These are phyloP conservation scores for Apostichopus californicus DNA, from an alignment of 35 echinoderm and acorn worm genomes.

Conservation along the genomic window DNA sequence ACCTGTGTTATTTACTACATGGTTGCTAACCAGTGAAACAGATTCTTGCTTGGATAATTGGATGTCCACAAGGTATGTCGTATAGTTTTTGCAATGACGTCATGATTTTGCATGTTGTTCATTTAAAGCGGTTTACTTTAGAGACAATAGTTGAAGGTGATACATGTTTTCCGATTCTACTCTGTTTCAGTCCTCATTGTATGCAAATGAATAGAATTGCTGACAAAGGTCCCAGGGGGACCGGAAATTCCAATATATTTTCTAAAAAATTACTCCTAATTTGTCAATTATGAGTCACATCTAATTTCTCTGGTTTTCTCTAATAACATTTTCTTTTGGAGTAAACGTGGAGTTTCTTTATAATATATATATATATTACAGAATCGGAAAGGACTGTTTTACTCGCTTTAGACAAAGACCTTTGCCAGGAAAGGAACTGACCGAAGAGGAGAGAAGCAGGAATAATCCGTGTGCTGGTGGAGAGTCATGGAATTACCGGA, in stretches of 20 bases:
- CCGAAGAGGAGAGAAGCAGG: neutral
- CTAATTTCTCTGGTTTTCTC: no score
- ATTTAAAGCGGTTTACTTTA: neutral
- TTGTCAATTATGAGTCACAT: no score
- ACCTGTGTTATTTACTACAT: neutral
- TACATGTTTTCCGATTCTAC: neutral
- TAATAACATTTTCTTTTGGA: no score
- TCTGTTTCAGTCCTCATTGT: neutral
- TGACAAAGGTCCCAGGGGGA: no score
- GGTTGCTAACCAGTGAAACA: conserved; percentile 19
- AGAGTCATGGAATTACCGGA: conserved; percentile 1
- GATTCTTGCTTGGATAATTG: neutral
- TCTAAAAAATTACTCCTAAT: neutral
- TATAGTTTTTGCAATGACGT: neutral
- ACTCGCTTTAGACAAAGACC: neutral
- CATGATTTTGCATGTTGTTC: neutral
- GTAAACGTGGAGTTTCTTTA: neutral
- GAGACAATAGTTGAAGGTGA: neutral
- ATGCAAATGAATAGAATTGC: neutral
- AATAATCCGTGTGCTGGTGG: neutral
- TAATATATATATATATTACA: neutral
- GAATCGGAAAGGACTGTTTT: conserved; percentile 13
- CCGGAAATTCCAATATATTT: neutral
- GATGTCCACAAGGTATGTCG: conserved; percentile 1
- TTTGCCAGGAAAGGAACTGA: neutral